Base-by-base conservation (phyloP, 2,888 invertebrate genomes). In the Nasonovia ribisnigri region DNA sequence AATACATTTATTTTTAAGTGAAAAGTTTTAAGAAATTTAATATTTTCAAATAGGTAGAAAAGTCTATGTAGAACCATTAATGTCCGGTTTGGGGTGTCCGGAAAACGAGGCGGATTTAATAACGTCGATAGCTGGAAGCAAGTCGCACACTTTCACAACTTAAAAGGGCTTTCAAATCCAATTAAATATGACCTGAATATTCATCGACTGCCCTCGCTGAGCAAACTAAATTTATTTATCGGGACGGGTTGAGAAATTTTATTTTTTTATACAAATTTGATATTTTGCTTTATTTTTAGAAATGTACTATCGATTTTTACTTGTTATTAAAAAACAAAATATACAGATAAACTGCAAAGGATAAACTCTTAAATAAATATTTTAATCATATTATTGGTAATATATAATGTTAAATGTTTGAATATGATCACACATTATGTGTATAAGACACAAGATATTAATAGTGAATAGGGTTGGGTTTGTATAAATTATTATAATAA, bases 131-230 rank as follows among this genome's bases (percentile, higher is more conserved):
- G 8, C 60, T 88, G 51, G 51, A 54, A 89, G 57, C 16, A 60
- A 60, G n/a, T 89, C 16, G 46, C 60, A 29, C 57, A 89, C 29
- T 42, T 48, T 86, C 86, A 29, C 46, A 86, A 86, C 36, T 88
- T 54, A 88, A 88, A 88, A 51, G 36, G 36, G 54, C 36, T 88
- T 88, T 88, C 24, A 24, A 54, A 54, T 88, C 54, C 42, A 88
- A 88, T 54, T 88, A 54, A 54, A 54, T 88, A 88, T 54, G 88
- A 88, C 42, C 88, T 88, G 88, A 88, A 88, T 88, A 88, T 88
- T 54, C 51, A 88, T 88, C 11, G 54, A 54, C 36, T 48, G 88
- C 88, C 54, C 36, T 48, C 6, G 54, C 1, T 36, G 36, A 36
- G 24, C 36, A 88, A 36, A 88, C n/a, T 1, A 88, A 51, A 88